Base-by-base conservation (phyloP, 2,888 invertebrate genomes). In the Callimorpha dominula region DNA sequence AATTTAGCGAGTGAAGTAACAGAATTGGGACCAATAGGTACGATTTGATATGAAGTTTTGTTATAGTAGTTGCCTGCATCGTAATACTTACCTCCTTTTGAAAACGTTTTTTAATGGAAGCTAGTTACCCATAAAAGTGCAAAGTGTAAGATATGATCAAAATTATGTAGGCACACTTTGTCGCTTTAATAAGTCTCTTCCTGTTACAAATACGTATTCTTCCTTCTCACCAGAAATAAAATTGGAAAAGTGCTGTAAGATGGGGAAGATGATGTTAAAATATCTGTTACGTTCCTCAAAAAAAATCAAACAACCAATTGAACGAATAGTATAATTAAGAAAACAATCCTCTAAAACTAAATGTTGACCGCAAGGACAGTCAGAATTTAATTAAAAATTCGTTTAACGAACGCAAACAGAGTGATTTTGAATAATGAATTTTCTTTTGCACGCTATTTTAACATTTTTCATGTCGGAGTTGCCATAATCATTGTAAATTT, bases 351-450 rank as follows among this genome's bases (percentile, higher is more conserved):
- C 50, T 62, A 14, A 60, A 46, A 15, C 2, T 60, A 70, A 64
- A 52, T 12, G 50, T 49, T 52, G 54, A 42, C 63, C 62, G 78
- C 65, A 65, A 70, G 66, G 49, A 52, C 65, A 54, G 49, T 54
- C 63, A 67, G 20, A 60, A 64, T 65, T 31, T 71, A 65, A 72
- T 72, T 71, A 73, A 75, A 73, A 73, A 64, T 20, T 65, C 72
- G 60, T 70, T 71, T 57, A 72, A 50, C 42, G 12, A 68, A 79
- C 71, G 57, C 46, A 75, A 80, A 75, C 73, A 67, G 17, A 80
- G 72, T 68, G n/a, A 69, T 72, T 73, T 70, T 78, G 40, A 75
- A 78, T 72, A 73, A 75, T 78, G 73, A 72, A 72, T 77, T 20
- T 66, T 52, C 4, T 64, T 71, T 70, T 74, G 70, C n/a, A 43